These are phyloP conservation scores for Drosophila anomalata DNA, from an alignment of 2,888 invertebrate genomes.

Conservation along the genomic window DNA sequence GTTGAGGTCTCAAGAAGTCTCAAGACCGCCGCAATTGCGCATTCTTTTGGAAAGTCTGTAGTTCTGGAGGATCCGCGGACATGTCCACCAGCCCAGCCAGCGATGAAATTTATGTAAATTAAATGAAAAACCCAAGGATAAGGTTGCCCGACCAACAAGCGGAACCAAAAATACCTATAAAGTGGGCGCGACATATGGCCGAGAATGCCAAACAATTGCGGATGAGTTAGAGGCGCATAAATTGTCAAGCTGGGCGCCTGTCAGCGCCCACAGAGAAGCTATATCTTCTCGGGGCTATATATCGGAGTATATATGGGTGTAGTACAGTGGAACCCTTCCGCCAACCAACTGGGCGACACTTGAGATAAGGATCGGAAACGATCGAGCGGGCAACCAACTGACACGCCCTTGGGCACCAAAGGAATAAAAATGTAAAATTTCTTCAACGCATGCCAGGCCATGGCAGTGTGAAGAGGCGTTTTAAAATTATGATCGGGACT, in stretches of 20 bases:
- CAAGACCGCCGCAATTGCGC: constrained; percentile 57
- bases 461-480: constrained; percentile 1
- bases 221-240: constrained; percentile 61
- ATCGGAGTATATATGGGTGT: not conserved
- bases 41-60: constrained; percentile 30
- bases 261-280: constrained; percentile 49
- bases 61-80: constrained; percentile 33
- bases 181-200: constrained; percentile 59
- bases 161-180: constrained; percentile 64
- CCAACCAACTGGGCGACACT: constrained; percentile 46
- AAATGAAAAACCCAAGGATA: constrained; percentile 67
- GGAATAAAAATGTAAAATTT: not conserved
- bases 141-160: constrained; percentile 69
- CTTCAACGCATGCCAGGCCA: not conserved
- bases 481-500: not conserved
- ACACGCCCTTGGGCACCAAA: constrained; percentile 27
- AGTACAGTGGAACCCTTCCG: constrained; percentile 42
- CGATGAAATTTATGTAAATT: constrained; percentile 81
- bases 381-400: constrained; percentile 31
- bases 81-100: constrained; percentile 50
- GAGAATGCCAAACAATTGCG: constrained; percentile 36
- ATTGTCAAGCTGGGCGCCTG: constrained; percentile 58
- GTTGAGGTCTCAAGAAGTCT: constrained; percentile 51
- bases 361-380: constrained; percentile 54
- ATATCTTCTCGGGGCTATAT: not conserved